A percentile compares a stretch with the other conserved stretches of the same genome.
These are phyloP conservation scores for Myopa tessellatipennis DNA, from an alignment of 2,888 invertebrate species.

Conservation along the genomic window DNA sequence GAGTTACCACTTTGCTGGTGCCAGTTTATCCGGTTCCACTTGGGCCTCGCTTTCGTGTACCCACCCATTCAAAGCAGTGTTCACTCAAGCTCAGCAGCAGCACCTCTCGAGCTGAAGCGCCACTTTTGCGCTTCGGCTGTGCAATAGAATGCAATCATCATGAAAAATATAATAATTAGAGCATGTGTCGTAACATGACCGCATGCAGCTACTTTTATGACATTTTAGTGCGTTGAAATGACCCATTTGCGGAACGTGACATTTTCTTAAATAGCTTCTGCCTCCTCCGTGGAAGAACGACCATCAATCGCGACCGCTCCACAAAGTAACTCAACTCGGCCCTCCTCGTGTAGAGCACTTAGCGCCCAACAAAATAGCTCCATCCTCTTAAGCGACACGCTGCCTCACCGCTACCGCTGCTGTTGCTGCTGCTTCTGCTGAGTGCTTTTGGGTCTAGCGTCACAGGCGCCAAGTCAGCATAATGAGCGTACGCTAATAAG, in stretches of 20 bases:
- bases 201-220: conserved; percentile 32
- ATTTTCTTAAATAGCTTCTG: conserved; percentile 37
- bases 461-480: conserved; percentile 21
- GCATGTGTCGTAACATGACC: conserved; percentile 27
- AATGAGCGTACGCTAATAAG: conserved; percentile 35
- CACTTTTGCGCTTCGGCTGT: conserved; percentile 8
- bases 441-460: conserved; percentile 8
- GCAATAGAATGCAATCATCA: conserved; percentile 41
- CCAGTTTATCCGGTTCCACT: conserved; percentile 2
- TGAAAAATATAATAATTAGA: conserved; percentile 36
- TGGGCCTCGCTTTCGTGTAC: neutral
- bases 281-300: neutral
- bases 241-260: conserved; percentile 46
- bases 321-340: no score
- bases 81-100: conserved; percentile 1
- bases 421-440: neutral
- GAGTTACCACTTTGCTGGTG: neutral
- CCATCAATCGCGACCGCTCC: neutral
- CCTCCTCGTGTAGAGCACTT: neutral
- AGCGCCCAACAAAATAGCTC: neutral
- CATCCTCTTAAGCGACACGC: neutral
- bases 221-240: conserved; percentile 46
- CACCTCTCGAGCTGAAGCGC: neutral
- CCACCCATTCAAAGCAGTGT: neutral
- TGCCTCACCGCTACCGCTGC: no score